phyloP scores from a whole-genome alignment of 2,113 vertebrate genomes.

The Empidonax alnorum region DNA sequence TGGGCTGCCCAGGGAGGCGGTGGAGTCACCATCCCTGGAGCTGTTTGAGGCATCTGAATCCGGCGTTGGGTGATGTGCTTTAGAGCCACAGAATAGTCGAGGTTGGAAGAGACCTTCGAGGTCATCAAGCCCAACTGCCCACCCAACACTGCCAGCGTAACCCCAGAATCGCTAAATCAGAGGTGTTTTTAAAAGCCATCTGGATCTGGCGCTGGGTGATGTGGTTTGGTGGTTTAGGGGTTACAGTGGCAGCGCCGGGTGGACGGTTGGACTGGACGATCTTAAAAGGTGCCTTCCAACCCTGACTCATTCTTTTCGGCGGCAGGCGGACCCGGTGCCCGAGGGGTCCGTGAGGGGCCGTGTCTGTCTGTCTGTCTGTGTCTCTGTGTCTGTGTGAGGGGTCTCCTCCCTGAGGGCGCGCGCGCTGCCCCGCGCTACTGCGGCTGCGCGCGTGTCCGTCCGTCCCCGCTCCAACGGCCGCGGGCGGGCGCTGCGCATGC shows the following conservation, averaged over 20 bases:
- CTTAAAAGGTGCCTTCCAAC: too few relatives aligned
- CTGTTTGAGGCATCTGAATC: neutral
- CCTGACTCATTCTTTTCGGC: too few relatives aligned
- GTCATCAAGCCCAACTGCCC: neutral
- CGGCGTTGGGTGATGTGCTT: neutral
- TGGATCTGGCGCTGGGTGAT: neutral
- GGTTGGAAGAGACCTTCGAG: neutral
- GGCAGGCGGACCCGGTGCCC: too few relatives aligned
- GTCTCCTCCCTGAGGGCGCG: neutral
- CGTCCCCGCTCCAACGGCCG: neutral
- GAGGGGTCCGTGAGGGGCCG: too few relatives aligned
- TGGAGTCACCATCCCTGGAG: neutral
- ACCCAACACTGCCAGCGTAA: neutral
- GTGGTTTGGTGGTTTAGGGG: neutral
- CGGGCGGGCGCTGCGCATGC: neutral
- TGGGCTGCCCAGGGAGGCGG: neutral
- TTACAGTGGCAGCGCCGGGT: neutral
- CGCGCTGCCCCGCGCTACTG: neutral
- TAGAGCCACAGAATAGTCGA: fast-evolving
- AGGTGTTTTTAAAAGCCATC: too few relatives aligned
- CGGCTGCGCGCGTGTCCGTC: neutral
- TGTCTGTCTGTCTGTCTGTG: too few relatives aligned
- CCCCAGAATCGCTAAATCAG: too few relatives aligned
- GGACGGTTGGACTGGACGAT: neutral
- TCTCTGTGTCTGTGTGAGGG: too few relatives aligned